A percentile compares a stretch with the other conserved stretches of the same genome.
Evolutionary conservation across 2,113 vertebrate genomes (phyloP).

Genomic region (Donacobius atricapilla): DNA sequence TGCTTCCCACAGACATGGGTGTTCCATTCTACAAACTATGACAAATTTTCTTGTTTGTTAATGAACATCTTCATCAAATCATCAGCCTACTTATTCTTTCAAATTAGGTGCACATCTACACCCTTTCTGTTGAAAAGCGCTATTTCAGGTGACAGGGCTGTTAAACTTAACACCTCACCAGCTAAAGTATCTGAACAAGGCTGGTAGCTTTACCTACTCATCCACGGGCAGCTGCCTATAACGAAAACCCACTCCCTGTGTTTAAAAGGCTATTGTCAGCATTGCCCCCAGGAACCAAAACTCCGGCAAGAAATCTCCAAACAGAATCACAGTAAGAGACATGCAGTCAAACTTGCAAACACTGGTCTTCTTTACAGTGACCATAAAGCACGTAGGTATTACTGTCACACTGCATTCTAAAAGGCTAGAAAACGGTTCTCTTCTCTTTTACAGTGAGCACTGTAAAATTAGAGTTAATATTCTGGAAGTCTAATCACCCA

Average conservation of each 20-base stretch:
- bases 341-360: background rate
- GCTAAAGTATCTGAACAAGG: background rate
- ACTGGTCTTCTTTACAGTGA: background rate
- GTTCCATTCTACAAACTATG: background rate
- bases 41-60: background rate
- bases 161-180: background rate
- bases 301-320: background rate
- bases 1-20: accelerated
- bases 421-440: background rate
- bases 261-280: background rate
- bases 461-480: background rate
- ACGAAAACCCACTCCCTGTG: background rate
- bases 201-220: background rate
- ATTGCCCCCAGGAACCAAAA: background rate
- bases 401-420: background rate
- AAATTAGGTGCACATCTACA: background rate
- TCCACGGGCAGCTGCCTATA: background rate
- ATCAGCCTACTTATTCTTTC: background rate
- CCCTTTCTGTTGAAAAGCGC: background rate
- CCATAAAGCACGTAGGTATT: background rate
- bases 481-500: background rate
- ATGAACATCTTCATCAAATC: background rate
- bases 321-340: background rate
- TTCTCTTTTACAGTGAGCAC: background rate
- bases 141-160: background rate